Evolutionary conservation across 2,888 invertebrate genomes (phyloP).

Genomic region (Napeogenes sylphis): DNA sequence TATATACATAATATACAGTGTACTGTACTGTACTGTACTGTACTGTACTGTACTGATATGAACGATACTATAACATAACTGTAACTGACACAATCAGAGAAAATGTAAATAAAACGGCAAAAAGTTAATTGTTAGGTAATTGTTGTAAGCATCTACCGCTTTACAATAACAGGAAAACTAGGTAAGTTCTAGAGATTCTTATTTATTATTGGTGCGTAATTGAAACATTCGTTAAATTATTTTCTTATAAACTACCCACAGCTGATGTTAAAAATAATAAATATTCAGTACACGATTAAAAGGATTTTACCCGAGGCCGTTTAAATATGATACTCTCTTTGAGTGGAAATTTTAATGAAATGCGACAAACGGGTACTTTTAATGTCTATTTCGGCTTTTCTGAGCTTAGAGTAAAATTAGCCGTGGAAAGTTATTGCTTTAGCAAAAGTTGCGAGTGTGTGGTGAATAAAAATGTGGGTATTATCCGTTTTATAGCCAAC

Average conservation of each 20-base stretch:
- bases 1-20: too few species aligned
- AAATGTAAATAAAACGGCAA: too few species aligned
- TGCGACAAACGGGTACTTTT: conserved; percentile 59
- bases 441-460: conserved; percentile 26
- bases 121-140: too few species aligned
- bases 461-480: conserved; percentile 29
- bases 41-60: too few species aligned
- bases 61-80: too few species aligned
- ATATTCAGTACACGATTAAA: conserved; percentile 57
- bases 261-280: background rate
- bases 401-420: conserved; percentile 41
- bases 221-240: conserved; percentile 1
- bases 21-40: too few species aligned
- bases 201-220: conserved; percentile 14
- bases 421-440: conserved; percentile 27
- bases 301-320: conserved; percentile 33
- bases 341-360: conserved; percentile 62
- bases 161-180: too few species aligned
- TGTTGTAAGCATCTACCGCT: too few species aligned
- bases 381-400: conserved; percentile 45
- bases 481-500: conserved; percentile 16
- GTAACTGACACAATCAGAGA: too few species aligned
- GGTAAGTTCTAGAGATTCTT: background rate
- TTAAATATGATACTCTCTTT: conserved; percentile 48
- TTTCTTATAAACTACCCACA: background rate